Percentiles rank a stretch among this genome's conserved stretches.
Evolutionary conservation across 2,888 invertebrate genomes (phyloP).

Genomic region (Entomobrya proxima): DNA sequence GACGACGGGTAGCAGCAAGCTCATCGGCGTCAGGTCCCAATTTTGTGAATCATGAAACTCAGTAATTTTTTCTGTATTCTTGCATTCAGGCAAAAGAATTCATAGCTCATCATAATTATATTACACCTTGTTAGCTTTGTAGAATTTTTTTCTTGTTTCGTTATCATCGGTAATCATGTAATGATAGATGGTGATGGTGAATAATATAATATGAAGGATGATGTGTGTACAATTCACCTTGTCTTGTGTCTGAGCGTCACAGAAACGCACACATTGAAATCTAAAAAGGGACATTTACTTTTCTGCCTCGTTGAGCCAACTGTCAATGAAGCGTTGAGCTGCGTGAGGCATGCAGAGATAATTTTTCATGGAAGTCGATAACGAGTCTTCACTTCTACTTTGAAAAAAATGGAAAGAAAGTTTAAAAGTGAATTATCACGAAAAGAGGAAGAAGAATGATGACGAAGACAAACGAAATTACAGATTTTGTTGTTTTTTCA

Average conservation of each 20-base stretch:
- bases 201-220: slow-evolving; percentile 42
- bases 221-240: slow-evolving; percentile 43
- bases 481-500: slow-evolving; percentile 30
- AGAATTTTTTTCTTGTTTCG: slow-evolving; percentile 53
- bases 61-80: slow-evolving; percentile 51
- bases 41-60: slow-evolving; percentile 68
- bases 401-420: slow-evolving; percentile 24
- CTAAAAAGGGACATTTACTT: slow-evolving; percentile 63
- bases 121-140: slow-evolving; percentile 71
- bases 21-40: slow-evolving; percentile 70
- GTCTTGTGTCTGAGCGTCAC: not conserved
- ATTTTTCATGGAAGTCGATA: slow-evolving; percentile 53
- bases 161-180: slow-evolving; percentile 64
- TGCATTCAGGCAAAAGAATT: slow-evolving; percentile 41
- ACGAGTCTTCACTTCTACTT: slow-evolving; percentile 9
- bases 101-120: slow-evolving; percentile 68
- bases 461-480: slow-evolving; percentile 46
- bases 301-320: slow-evolving; percentile 59
- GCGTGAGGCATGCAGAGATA: slow-evolving; percentile 60
- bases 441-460: slow-evolving; percentile 29
- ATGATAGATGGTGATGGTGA: slow-evolving; percentile 68
- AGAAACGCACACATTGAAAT: slow-evolving; percentile 8
- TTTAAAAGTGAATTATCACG: slow-evolving; percentile 45
- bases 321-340: slow-evolving; percentile 68
- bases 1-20: slow-evolving; percentile 66